phyloP scores from a whole-genome alignment of 2,113 vertebrate genomes.

The Oryzias curvinotus region DNA sequence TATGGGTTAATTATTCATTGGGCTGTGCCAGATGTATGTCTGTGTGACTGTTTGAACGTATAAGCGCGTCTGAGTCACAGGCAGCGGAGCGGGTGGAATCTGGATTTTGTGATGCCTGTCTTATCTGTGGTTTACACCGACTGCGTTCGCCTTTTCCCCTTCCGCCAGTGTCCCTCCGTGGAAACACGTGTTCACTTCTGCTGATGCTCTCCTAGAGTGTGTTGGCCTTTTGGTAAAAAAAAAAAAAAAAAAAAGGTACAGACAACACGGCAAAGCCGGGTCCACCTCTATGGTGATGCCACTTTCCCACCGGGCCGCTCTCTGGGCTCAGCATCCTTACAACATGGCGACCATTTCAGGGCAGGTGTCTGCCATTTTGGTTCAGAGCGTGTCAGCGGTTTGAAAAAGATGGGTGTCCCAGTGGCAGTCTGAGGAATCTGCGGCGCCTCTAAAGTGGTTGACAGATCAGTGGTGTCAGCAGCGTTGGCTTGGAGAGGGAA shows the following conservation, averaged over 20 bases:
- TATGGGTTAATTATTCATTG: constrained; percentile 77
- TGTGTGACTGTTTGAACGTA: constrained; percentile 33
- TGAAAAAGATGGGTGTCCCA: constrained; percentile 57
- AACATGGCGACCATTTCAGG: constrained; percentile 62
- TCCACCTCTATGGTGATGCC: constrained; percentile 29
- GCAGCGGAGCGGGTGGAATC: constrained; percentile 53
- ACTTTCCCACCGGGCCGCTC: constrained; percentile 40
- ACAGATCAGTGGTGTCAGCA: constrained; percentile 73
- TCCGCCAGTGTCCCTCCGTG: constrained; percentile 34
- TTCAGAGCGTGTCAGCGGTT: constrained; percentile 61
- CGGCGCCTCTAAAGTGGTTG: constrained; percentile 58
- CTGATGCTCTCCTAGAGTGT: constrained; percentile 25
- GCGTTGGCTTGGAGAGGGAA: constrained; percentile 21
- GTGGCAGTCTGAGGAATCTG: constrained; percentile 59
- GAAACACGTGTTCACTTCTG: constrained; percentile 33
- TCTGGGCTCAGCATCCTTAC: constrained; percentile 47
- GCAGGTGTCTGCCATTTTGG: constrained; percentile 70
- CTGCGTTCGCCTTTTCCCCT: constrained; percentile 52
- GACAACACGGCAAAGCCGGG: constrained; percentile 4
- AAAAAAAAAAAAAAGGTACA: background rate
- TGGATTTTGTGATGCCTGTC: constrained; percentile 57
- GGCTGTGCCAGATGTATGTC: constrained; percentile 62
- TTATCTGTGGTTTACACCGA: constrained; percentile 56
- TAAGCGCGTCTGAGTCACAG: constrained; percentile 40
- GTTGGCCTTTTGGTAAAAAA: constrained; percentile 51